These are phyloP conservation scores for Lagocephalus sceleratus DNA, from an alignment of 2,797 vertebrate species.

Conservation along the genomic window DNA sequence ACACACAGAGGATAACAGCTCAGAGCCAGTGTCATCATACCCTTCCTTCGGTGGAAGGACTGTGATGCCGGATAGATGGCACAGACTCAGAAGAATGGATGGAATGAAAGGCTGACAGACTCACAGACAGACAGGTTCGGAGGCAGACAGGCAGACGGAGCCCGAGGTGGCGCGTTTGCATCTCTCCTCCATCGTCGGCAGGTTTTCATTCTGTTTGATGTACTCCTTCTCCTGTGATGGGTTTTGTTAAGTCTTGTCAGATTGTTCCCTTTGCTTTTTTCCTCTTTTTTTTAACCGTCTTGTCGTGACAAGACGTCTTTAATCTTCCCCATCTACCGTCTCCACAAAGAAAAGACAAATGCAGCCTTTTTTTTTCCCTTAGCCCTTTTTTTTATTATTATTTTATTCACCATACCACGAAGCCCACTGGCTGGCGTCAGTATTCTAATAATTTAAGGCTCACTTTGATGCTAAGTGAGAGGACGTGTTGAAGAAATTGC, in stretches of 20 bases:
- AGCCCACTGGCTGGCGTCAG: conserved; percentile 40
- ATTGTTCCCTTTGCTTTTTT: conserved; percentile 44
- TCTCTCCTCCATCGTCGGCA: conserved; percentile 47
- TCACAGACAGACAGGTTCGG: conserved; percentile 29
- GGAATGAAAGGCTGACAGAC: conserved; percentile 21
- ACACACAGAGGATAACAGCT: background rate
- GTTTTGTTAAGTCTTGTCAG: conserved; percentile 72
- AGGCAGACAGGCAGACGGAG: conserved; percentile 32
- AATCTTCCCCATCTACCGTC: conserved; percentile 56
- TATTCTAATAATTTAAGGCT: conserved; percentile 41
- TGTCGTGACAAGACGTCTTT: conserved; percentile 69
- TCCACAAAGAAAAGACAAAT: conserved; percentile 56
- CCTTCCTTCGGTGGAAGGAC: conserved; percentile 9
- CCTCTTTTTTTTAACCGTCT: conserved; percentile 40
- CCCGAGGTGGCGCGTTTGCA: conserved; percentile 55
- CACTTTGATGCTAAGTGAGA: conserved; percentile 49
- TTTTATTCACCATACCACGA: conserved; percentile 38
- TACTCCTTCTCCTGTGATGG: conserved; percentile 44
- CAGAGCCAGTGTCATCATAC: too few relatives aligned
- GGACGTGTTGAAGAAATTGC: conserved; percentile 40
- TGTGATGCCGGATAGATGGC: background rate
- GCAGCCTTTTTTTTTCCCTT: conserved; percentile 12
- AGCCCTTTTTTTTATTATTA: too few relatives aligned
- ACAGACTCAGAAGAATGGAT: conserved; percentile 14
- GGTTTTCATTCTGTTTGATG: conserved; percentile 67